phyloP scores from a whole-genome alignment of 1,140 invertebrate genomes.

The Rhyacophila brunnea region DNA sequence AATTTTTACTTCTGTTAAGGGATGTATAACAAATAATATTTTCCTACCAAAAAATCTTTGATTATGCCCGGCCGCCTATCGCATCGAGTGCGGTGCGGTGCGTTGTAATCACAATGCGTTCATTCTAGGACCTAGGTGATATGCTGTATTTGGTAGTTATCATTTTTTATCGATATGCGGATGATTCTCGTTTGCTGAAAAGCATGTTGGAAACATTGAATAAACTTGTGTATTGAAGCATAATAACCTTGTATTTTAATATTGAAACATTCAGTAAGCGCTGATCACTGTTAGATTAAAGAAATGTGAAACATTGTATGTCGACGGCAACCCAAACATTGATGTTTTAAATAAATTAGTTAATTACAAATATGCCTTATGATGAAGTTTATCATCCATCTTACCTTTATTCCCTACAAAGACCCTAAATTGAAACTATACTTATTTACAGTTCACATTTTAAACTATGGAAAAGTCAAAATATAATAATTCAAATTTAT shows the following conservation, averaged over 20 bases:
- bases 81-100: too few species aligned
- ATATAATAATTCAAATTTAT: too few species aligned
- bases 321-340: slow-evolving; percentile 28
- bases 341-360: slow-evolving; percentile 31
- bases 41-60: neutral
- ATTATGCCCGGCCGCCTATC: neutral
- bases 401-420: too few species aligned
- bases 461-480: too few species aligned
- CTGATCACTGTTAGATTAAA: slow-evolving; percentile 15
- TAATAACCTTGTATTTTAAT: slow-evolving; percentile 18
- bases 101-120: too few species aligned
- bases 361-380: slow-evolving; percentile 14
- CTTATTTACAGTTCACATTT: too few species aligned
- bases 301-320: slow-evolving; percentile 28
- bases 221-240: slow-evolving; percentile 12
- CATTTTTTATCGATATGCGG: too few species aligned
- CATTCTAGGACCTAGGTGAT: too few species aligned
- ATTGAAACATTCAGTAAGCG: slow-evolving; percentile 6
- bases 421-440: too few species aligned
- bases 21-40: too few species aligned
- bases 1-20: neutral
- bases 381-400: too few species aligned
- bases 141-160: too few species aligned
- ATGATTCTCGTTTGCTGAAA: slow-evolving; percentile 4
- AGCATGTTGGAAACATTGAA: slow-evolving; percentile 5